Conservation (phyloP, 2,797 vertebrate genomes). For the Cryptoblepharus egeriae region DNA sequence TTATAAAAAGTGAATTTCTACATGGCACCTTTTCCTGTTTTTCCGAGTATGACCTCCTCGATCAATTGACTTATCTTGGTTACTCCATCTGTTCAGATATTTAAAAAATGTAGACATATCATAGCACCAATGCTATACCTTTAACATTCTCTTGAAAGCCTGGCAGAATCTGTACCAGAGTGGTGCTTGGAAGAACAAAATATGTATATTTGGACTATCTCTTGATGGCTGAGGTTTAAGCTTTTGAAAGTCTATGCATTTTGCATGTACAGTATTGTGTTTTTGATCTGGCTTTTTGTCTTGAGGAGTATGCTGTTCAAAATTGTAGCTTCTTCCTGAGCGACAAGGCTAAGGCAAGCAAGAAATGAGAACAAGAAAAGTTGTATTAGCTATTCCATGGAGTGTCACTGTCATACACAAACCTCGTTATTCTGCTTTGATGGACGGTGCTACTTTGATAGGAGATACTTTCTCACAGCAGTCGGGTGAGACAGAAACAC, state of each 20-base stretch:
- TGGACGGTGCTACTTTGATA: background rate
- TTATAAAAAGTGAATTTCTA: background rate
- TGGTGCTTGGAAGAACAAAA: background rate
- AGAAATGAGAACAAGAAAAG: background rate
- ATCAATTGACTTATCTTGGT: background rate
- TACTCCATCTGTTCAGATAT: background rate
- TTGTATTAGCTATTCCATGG: background rate
- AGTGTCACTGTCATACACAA: background rate
- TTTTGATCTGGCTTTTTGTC: background rate
- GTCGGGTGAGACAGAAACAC: background rate
- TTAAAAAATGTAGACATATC: too few relatives aligned
- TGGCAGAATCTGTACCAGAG: background rate
- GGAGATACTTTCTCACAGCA: background rate
- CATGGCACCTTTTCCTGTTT: background rate
- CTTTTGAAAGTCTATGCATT: background rate
- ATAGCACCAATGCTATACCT: background rate
- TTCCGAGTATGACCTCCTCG: background rate
- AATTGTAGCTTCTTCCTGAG: background rate
- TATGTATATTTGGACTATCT: background rate
- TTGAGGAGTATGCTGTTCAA: background rate
- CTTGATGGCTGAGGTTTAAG: background rate
- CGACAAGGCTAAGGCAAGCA: background rate
- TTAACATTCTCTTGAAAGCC: background rate
- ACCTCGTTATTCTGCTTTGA: background rate
- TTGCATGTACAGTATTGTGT: background rate